phyloP scores from a whole-genome alignment of 2,888 invertebrate genomes.

The Tanytarsus gracilentus region DNA sequence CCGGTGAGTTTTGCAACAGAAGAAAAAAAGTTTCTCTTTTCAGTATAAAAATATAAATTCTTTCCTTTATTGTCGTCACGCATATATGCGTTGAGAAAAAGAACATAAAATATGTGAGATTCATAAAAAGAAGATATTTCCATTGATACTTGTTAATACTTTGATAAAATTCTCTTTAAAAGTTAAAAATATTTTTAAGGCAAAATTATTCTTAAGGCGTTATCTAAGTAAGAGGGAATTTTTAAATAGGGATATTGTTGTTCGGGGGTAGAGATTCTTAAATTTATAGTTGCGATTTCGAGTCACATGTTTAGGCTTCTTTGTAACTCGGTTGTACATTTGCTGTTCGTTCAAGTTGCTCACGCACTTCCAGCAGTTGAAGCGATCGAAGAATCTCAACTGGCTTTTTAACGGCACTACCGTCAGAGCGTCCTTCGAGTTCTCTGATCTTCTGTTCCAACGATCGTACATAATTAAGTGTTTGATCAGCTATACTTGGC shows the following conservation, averaged over 20 bases:
- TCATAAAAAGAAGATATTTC: too few species aligned
- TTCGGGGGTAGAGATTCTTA: neutral
- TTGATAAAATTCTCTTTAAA: too few species aligned
- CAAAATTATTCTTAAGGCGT: too few species aligned
- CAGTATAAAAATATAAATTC: slow-evolving; percentile 13
- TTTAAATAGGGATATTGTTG: too few species aligned
- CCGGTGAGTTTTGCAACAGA: neutral
- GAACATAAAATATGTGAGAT: neutral
- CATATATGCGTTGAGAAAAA: neutral
- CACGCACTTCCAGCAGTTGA: slow-evolving; percentile 83
- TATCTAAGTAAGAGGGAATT: too few species aligned
- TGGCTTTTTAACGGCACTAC: slow-evolving; percentile 51
- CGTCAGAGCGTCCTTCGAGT: slow-evolving; percentile 59
- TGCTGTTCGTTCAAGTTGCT: slow-evolving; percentile 73
- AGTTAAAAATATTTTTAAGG: too few species aligned
- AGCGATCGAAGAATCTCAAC: slow-evolving; percentile 89
- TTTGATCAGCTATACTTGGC: slow-evolving; percentile 71
- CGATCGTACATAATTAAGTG: slow-evolving; percentile 83
- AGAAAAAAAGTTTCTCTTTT: neutral
- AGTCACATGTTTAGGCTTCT: too few species aligned
- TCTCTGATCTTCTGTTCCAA: slow-evolving; percentile 79
- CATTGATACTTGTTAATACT: too few species aligned
- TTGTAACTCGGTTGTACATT: slow-evolving; percentile 94
- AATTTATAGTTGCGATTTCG: slow-evolving; percentile 49
- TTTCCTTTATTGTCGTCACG: neutral